Base-by-base conservation (phyloP, 2,888 invertebrate species). In the Uloborus plumipes region DNA sequence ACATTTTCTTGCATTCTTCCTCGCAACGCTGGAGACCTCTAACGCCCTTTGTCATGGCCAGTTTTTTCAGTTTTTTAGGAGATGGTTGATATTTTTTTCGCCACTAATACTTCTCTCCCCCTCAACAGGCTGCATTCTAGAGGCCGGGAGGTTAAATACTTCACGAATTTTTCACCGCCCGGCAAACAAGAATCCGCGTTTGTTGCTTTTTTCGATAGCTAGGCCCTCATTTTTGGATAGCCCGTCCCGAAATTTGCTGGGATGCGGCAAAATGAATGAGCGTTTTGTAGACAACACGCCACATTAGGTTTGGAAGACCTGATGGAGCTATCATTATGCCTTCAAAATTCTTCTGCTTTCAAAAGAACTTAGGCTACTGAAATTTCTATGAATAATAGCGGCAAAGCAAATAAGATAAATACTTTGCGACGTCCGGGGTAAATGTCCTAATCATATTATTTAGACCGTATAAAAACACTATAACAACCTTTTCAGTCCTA, bases 91-190 rank as follows among this genome's bases (percentile, higher is more conserved):
- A 20, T 22, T 26, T 75, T 31, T 77, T 65, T 62, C 64, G 53
- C 59, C 39, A 62, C 49, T 62, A 62, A 58, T 65, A 64, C 65
- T 66, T 59, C 51, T 59, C 66, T 78, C 9, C 39, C 39, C 39
- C 39, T 39, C 39, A 39, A 39, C 11, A 39, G 55, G 55, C 64
- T 59, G 67, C 61, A 61, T 53, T 73, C 73, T 73, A 22, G 79
- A 79, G 79, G 73, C 61, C 69, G 62, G 69, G n/a, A 81, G 80
- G 80, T 74, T 80, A 80, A 80, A 74, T 74, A 62, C 70, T 81
- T 73, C 59, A 26, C 69, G 64, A 58, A 81, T 61, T 55, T 65
- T 49, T 64, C 64, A 49, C 47, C 11, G 64, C 47, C 14, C 13
- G 62, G 39, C n/a, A 64, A 22, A 20, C 39, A 49, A 64, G 47